Base-by-base conservation (phyloP, 1,140 invertebrate genomes). In the Ips typographus region DNA sequence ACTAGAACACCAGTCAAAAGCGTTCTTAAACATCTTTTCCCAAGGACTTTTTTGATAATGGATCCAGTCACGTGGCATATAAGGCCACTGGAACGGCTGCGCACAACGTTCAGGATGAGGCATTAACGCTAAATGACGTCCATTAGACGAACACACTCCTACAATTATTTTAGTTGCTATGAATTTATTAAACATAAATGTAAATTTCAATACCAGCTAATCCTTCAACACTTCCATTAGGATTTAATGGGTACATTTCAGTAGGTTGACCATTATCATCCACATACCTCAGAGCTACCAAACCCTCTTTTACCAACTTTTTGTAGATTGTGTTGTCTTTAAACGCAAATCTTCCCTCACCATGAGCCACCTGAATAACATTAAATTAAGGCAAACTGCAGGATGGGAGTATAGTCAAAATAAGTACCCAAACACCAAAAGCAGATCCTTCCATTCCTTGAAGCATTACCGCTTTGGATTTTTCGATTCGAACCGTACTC, bases 91-190 rank as follows among this genome's bases (percentile, higher is more conserved):
- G 90, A 93, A 96, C 70, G 87, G 86, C 72, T 91, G 81, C 38
- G 90, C 88, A 71, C 92, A 94, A 53, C 97, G 85, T 82, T 99
- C 97, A 0, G 97, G 96, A 85, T 99, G 97, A 7, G 97, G 97
- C 97, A 99, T 99, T 85, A 99, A 89, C 0, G 95, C 96, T 67
- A 98, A 84, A 83, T 98, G 96, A 39, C 96, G 87, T 1, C 96
- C 97, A 83, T 98, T 89, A 3, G 75, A 66, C 0, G 95, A 98
- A 75, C 93, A 94, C 56, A 99, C 80, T 22, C 90, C 95, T 70
- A 37, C 37, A 62, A 63, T 36, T 37, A 0, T 22, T 22, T 22
- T 22, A 22, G 22, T 22, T 22, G 22, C 22, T 0, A 22, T 5
- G n/a, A 41, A 59, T 36, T 1, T 38, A 36, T 36, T 40, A 40